Evolutionary conservation across 2,888 invertebrate species (phyloP).

Genomic region (Siphlonurus alternatus): DNA sequence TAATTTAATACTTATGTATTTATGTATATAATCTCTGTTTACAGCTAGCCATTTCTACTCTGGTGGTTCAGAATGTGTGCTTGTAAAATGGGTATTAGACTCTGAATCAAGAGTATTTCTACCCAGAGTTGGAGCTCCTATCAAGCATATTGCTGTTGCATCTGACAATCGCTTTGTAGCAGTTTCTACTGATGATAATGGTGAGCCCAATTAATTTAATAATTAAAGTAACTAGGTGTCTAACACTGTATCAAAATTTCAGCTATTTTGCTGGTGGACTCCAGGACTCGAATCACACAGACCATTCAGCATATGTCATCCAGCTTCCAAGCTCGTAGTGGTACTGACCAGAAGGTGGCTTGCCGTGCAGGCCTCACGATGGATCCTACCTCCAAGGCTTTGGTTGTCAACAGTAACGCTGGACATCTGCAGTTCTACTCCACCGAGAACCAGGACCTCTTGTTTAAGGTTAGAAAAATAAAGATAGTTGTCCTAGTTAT

Average conservation of each 20-base stretch:
- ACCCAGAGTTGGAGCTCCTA: conserved; percentile 51
- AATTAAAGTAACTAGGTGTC: background rate
- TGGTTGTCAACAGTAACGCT: conserved; percentile 52
- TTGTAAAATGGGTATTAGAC: conserved; percentile 56
- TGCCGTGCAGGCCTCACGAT: conserved; percentile 27
- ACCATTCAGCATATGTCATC: conserved; percentile 51
- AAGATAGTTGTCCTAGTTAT: background rate
- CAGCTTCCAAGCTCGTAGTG: conserved; percentile 19
- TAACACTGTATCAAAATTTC: conserved; percentile 12
- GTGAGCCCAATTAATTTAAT: conserved; percentile 20
- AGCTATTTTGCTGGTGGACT: conserved; percentile 27
- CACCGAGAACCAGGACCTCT: conserved; percentile 39
- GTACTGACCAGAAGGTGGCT: conserved; percentile 13
- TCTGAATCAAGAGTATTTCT: conserved; percentile 36
- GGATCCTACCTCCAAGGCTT: conserved; percentile 43
- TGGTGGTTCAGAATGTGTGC: conserved; percentile 58
- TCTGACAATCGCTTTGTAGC: conserved; percentile 44
- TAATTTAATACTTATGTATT: too few relatives aligned
- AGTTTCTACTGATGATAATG: conserved; percentile 50
- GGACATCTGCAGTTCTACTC: conserved; percentile 64
- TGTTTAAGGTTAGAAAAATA: conserved; percentile 45
- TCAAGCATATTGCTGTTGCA: conserved; percentile 43
- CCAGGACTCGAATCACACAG: conserved; percentile 31
- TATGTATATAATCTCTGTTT: too few relatives aligned
- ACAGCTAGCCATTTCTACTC: conserved; percentile 50